A percentile compares a stretch with the other conserved stretches of the same genome.
These are phyloP conservation scores for Rhincodon typus DNA, from an alignment of 2,797 vertebrate species.

Conservation along the genomic window DNA sequence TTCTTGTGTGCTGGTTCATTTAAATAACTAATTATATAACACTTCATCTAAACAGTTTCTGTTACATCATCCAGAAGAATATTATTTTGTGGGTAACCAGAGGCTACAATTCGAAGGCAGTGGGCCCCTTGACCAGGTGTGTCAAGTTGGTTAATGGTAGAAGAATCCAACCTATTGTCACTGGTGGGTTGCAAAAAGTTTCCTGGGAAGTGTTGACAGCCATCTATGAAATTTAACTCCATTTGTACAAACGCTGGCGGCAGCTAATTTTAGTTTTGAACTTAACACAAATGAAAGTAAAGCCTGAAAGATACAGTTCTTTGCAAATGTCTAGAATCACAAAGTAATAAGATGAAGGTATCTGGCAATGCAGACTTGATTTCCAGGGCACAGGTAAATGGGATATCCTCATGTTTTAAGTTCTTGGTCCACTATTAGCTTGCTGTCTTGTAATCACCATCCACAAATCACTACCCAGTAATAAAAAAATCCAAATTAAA, in stretches of 20 bases:
- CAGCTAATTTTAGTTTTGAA: not conserved
- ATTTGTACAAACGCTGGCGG: too few relatives aligned
- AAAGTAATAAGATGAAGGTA: not conserved
- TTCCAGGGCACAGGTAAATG: not conserved
- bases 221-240: not conserved
- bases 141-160: not conserved
- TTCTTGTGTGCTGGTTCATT: not conserved
- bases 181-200: not conserved
- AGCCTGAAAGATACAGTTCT: not conserved
- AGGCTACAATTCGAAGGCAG: not conserved
- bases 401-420: not conserved
- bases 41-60: not conserved
- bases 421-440: not conserved
- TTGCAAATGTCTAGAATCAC: not conserved
- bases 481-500: not conserved
- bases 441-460: not conserved
- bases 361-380: not conserved
- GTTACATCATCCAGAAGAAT: not conserved
- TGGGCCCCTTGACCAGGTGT: not conserved
- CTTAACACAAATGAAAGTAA: not conserved
- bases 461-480: not conserved
- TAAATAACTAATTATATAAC: not conserved
- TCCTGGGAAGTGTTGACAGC: not conserved
- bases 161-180: not conserved
- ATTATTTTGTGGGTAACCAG: not conserved